Evolutionary conservation across 2,113 vertebrate genomes (phyloP).

Genomic region (Otocyon megalotis): DNA sequence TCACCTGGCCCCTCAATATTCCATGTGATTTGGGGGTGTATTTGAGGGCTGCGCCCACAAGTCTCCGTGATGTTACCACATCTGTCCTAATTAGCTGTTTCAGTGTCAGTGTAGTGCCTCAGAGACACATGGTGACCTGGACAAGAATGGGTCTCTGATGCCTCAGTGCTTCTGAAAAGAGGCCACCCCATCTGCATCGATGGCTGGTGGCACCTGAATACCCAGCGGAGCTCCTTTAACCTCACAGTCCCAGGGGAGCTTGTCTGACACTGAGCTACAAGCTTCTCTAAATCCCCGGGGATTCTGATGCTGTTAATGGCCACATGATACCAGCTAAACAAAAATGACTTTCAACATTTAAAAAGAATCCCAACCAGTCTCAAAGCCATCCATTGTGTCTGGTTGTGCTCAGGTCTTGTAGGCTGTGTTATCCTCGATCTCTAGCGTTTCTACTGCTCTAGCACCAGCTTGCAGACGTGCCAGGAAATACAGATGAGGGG

Average conservation of each 20-base stretch:
- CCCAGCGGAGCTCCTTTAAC: no score
- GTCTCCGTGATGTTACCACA: not conserved
- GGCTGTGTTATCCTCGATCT: not conserved
- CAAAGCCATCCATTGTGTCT: not conserved
- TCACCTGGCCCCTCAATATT: not conserved
- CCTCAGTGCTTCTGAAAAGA: not conserved
- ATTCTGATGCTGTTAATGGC: not conserved
- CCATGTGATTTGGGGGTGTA: rapidly evolving
- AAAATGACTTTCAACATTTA: not conserved
- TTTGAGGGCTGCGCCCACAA: no score
- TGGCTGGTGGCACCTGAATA: rapidly evolving
- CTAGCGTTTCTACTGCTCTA: no score
- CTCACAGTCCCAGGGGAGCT: not conserved
- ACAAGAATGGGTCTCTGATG: rapidly evolving
- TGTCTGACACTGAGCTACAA: not conserved
- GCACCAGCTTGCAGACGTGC: rapidly evolving
- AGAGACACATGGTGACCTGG: rapidly evolving
- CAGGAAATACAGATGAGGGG: not conserved
- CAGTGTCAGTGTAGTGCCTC: not conserved
- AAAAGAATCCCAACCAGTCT: not conserved
- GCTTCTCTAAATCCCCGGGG: not conserved
- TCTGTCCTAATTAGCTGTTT: not conserved
- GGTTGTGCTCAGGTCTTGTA: not conserved
- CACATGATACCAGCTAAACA: not conserved
- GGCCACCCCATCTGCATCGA: not conserved